Conservation (phyloP, 2,113 vertebrate genomes). For the Hippopotamus amphibius region DNA sequence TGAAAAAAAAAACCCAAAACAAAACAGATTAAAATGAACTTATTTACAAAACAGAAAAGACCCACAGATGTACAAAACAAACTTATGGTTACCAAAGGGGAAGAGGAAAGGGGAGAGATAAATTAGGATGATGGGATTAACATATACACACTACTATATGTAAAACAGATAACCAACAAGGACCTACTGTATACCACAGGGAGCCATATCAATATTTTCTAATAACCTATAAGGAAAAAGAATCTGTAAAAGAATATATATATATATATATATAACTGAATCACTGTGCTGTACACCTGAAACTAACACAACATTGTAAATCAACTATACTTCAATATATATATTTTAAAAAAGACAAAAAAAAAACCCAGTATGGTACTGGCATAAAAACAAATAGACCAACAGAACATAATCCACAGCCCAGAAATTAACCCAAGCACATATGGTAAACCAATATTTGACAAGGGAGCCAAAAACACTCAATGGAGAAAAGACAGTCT, state of each 20-base stretch:
- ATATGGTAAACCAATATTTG: background rate
- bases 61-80: background rate
- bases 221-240: background rate
- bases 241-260: background rate
- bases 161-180: background rate
- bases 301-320: background rate
- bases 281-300: background rate
- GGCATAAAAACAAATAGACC: background rate
- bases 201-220: background rate
- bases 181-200: background rate
- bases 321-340: background rate
- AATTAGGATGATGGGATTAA: background rate
- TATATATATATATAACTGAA: background rate
- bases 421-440: background rate
- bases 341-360: background rate
- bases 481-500: background rate
- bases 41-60: background rate
- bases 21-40: background rate
- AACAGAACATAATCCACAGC: background rate
- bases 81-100: background rate
- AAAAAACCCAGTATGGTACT: background rate
- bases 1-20: background rate
- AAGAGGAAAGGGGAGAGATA: background rate
- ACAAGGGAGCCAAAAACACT: background rate
- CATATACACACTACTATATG: background rate